Base-by-base conservation (phyloP, 2,888 invertebrate genomes). In the Phyllotreta striolata region DNA sequence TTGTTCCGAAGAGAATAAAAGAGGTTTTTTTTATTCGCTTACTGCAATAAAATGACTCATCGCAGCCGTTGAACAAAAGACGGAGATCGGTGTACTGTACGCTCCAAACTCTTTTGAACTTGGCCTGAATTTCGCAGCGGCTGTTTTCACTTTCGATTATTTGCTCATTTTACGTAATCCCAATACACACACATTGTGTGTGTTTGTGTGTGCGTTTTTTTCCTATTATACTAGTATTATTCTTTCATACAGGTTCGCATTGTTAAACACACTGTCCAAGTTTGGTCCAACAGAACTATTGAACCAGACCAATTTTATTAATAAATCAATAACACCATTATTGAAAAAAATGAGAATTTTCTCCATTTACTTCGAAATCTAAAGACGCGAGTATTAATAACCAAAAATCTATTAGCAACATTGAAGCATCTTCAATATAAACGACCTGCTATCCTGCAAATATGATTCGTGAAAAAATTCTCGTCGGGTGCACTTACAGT, bases 91-190 rank as follows among this genome's bases (percentile, higher is more conserved):
- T 24, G 24, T 24, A 24, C 24, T 54, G 62, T 56, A 59, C 62
- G 70, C 56, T 61, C 68, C 75, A 73, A 72, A 75, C 73, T 60
- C 37, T 13, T 60, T 41, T 78, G 81, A 82, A 78, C 79, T 79
- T 79, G 79, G 78, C 79, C 79, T 73, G 73, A 75, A 77, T 76
- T 73, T 71, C 72, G 72, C 67, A 72, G 70, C 67, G 73, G 70
- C 67, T 71, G 77, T 77, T 79, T 79, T 79, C 79, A 79, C 79
- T 79, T 79, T 79, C 76, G 73, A 76, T 73, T 74, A 74, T 77
- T 78, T 74, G 74, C 72, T 76, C 74, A 73, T 74, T 78, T 78
- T 77, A 77, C 77, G 76, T 76, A 77, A 77, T 75, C 71, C 69
- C 65, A 67, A 69, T 68, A 66, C 66, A 67, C 63, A 72, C 70